Conservation (phyloP, 2,113 vertebrate species). For the Dunckerocampus dactyliophorus region DNA sequence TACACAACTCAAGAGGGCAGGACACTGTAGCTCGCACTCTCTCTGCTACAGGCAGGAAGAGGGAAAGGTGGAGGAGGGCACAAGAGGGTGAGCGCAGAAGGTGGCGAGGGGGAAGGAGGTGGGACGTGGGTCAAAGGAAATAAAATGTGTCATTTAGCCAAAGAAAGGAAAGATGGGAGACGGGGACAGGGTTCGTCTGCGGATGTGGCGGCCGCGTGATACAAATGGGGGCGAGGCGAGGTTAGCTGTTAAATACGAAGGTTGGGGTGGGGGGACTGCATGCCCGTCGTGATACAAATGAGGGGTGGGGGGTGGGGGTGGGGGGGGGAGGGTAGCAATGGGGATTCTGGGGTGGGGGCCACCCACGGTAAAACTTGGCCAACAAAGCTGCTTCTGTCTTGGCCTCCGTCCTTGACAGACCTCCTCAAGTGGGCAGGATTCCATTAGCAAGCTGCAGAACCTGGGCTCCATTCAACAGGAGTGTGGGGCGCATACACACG, state of each 20-base stretch:
- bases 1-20: slow-evolving; percentile 65
- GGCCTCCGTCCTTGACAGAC: slow-evolving; percentile 79
- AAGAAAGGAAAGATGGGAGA: slow-evolving; percentile 62
- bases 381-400: slow-evolving; percentile 92
- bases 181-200: slow-evolving; percentile 11
- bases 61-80: slow-evolving; percentile 47
- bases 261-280: slow-evolving; percentile 48
- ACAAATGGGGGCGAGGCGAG: slow-evolving; percentile 67
- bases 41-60: slow-evolving; percentile 55
- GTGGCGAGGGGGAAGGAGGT: slow-evolving; percentile 45
- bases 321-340: slow-evolving; percentile 48
- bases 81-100: slow-evolving; percentile 51
- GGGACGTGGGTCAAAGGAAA: slow-evolving; percentile 66
- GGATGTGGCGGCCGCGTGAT: slow-evolving; percentile 35
- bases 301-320: slow-evolving; percentile 71
- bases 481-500: slow-evolving; percentile 52
- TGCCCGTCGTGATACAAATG: slow-evolving; percentile 91
- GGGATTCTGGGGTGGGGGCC: slow-evolving; percentile 77
- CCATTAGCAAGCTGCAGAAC: slow-evolving; percentile 82
- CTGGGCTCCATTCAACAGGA: slow-evolving; percentile 74
- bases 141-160: slow-evolving; percentile 70
- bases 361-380: slow-evolving; percentile 85
- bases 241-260: slow-evolving; percentile 82
- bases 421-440: slow-evolving; percentile 84
- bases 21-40: slow-evolving; percentile 58